A percentile compares a stretch with the other conserved stretches of the same genome.
Evolutionary conservation across 2,888 invertebrate species (phyloP).

Genomic region (Agrilus cyanescens): DNA sequence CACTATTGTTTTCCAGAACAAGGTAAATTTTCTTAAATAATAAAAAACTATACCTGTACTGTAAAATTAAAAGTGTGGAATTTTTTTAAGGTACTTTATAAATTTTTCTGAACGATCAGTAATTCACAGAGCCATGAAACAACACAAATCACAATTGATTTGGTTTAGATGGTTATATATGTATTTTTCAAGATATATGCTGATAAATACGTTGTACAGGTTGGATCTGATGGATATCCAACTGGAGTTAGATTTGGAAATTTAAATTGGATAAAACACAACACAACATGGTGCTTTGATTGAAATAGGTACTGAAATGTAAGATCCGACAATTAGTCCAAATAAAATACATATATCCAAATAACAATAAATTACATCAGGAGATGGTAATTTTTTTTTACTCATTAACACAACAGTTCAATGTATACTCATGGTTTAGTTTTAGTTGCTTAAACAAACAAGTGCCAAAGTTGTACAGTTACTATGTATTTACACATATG

Average conservation of each 20-base stretch:
- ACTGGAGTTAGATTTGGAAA: slow-evolving; percentile 62
- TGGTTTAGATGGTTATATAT: slow-evolving; percentile 92
- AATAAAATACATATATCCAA: no score
- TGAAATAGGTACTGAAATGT: no score
- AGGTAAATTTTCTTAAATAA: slow-evolving; percentile 43
- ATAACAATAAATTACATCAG: no score
- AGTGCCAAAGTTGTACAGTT: no score
- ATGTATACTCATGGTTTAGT: no score
- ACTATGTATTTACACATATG: no score
- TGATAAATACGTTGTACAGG: slow-evolving; percentile 76
- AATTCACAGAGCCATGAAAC: slow-evolving; percentile 67
- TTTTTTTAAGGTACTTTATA: slow-evolving; percentile 49
- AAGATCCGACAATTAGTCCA: no score
- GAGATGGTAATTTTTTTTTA: no score
- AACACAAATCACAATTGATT: slow-evolving; percentile 82
- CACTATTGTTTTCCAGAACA: slow-evolving; percentile 63
- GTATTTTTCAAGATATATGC: slow-evolving; percentile 77
- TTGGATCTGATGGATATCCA: slow-evolving; percentile 65
- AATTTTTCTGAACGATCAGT: slow-evolving; percentile 47
- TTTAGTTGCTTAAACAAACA: no score
- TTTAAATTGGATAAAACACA: slow-evolving; percentile 11
- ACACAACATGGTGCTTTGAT: no score
- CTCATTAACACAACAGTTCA: no score
- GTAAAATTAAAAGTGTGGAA: slow-evolving; percentile 1
- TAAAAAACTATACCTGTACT: slow-evolving; percentile 8